Conservation (phyloP, 1,140 invertebrate species). For the Trialeurodes vaporariorum region DNA sequence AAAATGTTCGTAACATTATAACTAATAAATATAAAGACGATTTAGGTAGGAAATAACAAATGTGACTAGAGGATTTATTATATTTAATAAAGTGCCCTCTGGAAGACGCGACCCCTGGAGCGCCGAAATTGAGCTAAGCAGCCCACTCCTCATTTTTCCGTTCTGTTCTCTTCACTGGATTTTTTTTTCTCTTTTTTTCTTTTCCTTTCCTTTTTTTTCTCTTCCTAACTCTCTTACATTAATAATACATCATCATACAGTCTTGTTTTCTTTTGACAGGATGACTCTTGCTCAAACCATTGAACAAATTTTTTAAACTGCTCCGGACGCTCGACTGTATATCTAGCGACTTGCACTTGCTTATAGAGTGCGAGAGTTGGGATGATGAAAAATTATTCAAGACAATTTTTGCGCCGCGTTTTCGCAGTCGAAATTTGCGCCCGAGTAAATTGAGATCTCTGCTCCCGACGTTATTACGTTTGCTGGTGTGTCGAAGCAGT, state of each 20-base stretch:
- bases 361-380: no score
- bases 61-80: background rate
- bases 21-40: background rate
- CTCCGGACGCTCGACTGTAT: background rate
- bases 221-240: background rate
- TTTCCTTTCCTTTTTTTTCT: no score
- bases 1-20: background rate
- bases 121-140: background rate
- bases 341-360: no score
- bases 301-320: background rate
- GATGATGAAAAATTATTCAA: no score
- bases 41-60: background rate
- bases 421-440: no score
- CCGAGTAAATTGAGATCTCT: no score
- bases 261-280: background rate
- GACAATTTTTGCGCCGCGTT: no score
- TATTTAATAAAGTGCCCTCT: background rate
- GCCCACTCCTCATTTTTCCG: background rate
- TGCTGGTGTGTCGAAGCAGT: no score
- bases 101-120: background rate
- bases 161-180: background rate
- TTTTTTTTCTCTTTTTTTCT: no score
- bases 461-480: no score
- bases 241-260: background rate
- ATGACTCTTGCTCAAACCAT: background rate